Evolutionary conservation across 2,797 vertebrate genomes (phyloP), one percentile per base, ranked within the genome.

Genomic region (Hippoglossus hippoglossus): DNA sequence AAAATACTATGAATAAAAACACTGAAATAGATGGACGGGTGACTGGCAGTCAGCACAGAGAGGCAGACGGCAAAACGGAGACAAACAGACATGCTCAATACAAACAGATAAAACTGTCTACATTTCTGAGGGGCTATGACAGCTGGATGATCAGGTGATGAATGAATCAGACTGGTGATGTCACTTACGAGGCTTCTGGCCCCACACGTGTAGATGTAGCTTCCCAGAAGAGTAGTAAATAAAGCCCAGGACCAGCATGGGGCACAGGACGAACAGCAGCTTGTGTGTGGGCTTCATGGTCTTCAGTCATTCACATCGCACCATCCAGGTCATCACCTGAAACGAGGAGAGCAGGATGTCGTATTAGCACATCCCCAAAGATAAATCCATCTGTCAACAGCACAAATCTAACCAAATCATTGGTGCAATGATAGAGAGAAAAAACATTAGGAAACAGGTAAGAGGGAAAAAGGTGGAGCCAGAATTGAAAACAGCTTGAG

Each of bases 201-300:
- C 96, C 98, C 98, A 98, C 51, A 94, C 93, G 75, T 94, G 93
- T 61, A 97, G 94, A 85, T 97, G 97, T 56, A 99, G 94, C 93
- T 97, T 98, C 93, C 96, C 94, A 0, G 96, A 97, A 41, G 96
- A 97, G 82, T 98, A 99, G 93, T 96, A 99, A 80, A 99, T 96
- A 93, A 98, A 99, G 83, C 95, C 97, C 92, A 99, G 90, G 56
- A 99, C 98, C 92, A 99, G 93, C 88, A 97, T 96, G 88, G 97
- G 94, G 92, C 97, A 98, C 87, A 98, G 95, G 89, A 96, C 86
- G 90, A 99, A 97, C 94, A 99, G 95, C 94, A 98, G 91, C 90
- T 98, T 98, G 92, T 96, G 97, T 93, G 95, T 91, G 73, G 94
- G 94, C 90, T 98, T 96, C 96, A 99, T 93, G 92, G 96, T 95